phyloP scores from a whole-genome alignment of 2,113 vertebrate species.

The Rhizomys pruinosus region DNA sequence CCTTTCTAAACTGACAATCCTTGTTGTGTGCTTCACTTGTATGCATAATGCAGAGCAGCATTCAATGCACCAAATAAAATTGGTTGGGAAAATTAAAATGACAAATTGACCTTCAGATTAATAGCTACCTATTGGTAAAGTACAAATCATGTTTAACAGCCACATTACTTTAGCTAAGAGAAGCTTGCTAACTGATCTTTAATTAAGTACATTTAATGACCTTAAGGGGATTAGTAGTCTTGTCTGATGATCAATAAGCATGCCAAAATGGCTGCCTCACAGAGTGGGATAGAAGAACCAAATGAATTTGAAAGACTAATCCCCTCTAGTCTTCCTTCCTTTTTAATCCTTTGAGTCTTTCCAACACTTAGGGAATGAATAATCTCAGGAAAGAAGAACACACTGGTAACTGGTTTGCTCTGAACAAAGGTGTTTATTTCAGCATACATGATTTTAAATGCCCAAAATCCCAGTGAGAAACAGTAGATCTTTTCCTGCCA shows the following conservation, averaged over 20 bases:
- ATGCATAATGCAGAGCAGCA: conserved; percentile 34
- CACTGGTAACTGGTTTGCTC: conserved; percentile 26
- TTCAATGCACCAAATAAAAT: conserved; percentile 79
- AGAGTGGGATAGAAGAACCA: conserved; percentile 83
- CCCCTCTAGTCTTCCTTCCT: conserved; percentile 61
- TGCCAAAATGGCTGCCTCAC: conserved; percentile 89
- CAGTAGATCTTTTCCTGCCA: not conserved
- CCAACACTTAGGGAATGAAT: conserved; percentile 39
- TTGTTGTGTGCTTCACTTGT: not conserved
- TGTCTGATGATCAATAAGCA: conserved; percentile 98
- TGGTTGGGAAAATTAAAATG: conserved; percentile 89
- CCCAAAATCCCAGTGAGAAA: conserved; percentile 28
- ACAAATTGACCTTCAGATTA: conserved; percentile 89
- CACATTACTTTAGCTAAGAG: conserved; percentile 88
- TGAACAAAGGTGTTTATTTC: conserved; percentile 27
- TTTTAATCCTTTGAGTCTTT: conserved; percentile 62
- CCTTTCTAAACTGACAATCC: conserved; percentile 25
- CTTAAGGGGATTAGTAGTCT: conserved; percentile 97
- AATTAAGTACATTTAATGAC: conserved; percentile 99
- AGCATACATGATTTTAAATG: conserved; percentile 33
- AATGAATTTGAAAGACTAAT: conserved; percentile 87
- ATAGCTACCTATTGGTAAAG: conserved; percentile 86
- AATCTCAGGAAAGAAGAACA: not conserved
- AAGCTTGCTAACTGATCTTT: conserved; percentile 95
- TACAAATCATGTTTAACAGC: conserved; percentile 89